Base-by-base conservation (phyloP, 2,888 invertebrate genomes). In the Stenichneumon culpator region DNA sequence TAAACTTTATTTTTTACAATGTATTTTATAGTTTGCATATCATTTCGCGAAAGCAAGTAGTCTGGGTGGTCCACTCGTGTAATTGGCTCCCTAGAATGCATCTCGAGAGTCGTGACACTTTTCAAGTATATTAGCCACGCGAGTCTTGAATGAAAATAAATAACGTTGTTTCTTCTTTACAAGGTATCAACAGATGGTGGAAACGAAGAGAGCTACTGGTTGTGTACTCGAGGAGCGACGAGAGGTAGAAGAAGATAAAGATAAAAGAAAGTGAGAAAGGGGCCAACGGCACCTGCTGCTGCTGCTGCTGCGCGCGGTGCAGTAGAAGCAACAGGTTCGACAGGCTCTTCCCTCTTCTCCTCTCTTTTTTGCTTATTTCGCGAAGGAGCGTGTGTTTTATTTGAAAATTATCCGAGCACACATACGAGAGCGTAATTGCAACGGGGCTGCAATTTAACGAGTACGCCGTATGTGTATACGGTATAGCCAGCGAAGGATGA, bases 211-310 rank as follows among this genome's bases (percentile, higher is more conserved):
- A 22, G 57, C 11, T 57, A 57, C 57, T 25, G 57, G 25, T 57
- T 25, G 57, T 22, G 22, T 22, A 22, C 22, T 57, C 57, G 25
- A 7, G 14, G 57, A 57, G 57, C 11, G 57, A 19, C 9, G 57
- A 65, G 54, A 50, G 44, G 25, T 14, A 52, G 39, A 77, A 44
- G 32, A 63, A 52, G 65, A 72, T 65, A 14, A 65, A 28, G 60
- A 72, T 79, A 65, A 79, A 79, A 72, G 72, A 65, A 72, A 79
- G 79, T 72, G 72, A 67, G 72, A 73, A 65, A 72, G 67, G 72
- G 52, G 39, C 72, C 39, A 79, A 22, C 22, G 36, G 65, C 77
- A 78, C 72, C 72, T 79, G 79, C 79, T 72, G 65, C 32, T 25
- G 28, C n/a, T 67, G 65, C n/a, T 50, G 39, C 39, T 39, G 3